Base-by-base conservation (phyloP, 2,113 vertebrate species). In the Alaudala cheleensis region DNA sequence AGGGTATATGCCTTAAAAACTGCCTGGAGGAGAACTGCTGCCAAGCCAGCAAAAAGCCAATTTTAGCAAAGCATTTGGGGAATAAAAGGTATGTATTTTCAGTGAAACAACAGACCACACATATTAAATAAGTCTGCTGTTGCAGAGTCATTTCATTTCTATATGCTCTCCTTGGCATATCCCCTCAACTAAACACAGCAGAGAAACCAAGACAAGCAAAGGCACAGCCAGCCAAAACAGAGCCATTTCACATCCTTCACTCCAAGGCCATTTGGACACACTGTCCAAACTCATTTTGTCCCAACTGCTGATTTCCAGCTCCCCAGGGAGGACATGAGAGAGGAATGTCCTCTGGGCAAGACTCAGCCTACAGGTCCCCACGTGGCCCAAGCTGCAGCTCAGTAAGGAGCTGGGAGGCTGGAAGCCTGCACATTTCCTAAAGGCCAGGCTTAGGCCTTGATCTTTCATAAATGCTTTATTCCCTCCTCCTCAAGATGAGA, bases 381-480 rank as follows among this genome's bases (percentile, higher is more conserved):
- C 0, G 8, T 4, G 7, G 44, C 22, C 60, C 0, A 2, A n/a
- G 33, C 14, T 11, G 14, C 21, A 10, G 9, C 56, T 31, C 47
- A 67, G 15, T n/a, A 47, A 83, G 40, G 23, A 56, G 50, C 40
- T 47, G 77, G 21, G 39, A 57, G 23, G 13, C 11, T 7, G 37
- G 25, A 26, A 73, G 50, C 3, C 3, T 28, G n/a, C 9, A 40
- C 7, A 61, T 33, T 20, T 29, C 23, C 53, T 23, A 4, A 45
- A 53, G 29, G 24, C 9, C 45, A 53, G n/a, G 16, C 31, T 64
- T 24, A 14, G 7, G 21, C 44, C 34, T 28, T 26, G 2, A 44
- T 23, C 58, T 44, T 67, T 39, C 12, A 33, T 20, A 61, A 91
- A 77, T 5, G 42, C 21, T 54, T 65, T 10, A 83, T 14, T 45